Conservation (phyloP, 1,140 invertebrate species). For the Hycleus cichorii region DNA sequence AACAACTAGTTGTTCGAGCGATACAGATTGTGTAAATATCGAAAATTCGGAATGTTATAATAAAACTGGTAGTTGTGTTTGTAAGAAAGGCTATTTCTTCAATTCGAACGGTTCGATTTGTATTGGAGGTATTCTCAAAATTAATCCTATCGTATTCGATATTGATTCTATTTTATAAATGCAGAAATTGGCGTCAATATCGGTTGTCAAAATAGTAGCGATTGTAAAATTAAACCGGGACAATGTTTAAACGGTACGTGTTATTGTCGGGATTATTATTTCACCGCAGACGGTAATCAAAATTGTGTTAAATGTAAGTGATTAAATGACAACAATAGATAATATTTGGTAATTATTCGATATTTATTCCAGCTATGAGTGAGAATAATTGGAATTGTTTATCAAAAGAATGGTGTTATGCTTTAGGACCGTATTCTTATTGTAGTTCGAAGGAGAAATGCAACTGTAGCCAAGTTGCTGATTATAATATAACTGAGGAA, state of each 20-base stretch:
- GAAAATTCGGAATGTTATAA: conserved; percentile 2
- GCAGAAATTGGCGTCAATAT: conserved; percentile 1
- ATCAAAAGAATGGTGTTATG: conserved; percentile 8
- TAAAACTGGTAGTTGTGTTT: conserved; percentile 6
- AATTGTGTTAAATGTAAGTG: conserved; percentile 11
- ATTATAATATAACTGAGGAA: not conserved
- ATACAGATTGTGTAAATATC: not conserved
- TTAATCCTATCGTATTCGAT: too few species aligned
- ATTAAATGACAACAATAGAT: too few species aligned
- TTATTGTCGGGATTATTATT: conserved; percentile 10
- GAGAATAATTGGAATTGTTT: conserved; percentile 5
- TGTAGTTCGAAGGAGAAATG: not conserved
- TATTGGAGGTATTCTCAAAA: not conserved
- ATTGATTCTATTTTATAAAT: too few species aligned
- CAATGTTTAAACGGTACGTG: conserved; percentile 3
- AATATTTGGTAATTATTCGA: too few species aligned
- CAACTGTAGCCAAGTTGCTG: conserved; percentile 1
- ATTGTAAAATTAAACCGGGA: not conserved
- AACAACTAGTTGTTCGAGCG: not conserved
- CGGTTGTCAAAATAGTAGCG: not conserved
- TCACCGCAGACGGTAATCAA: not conserved
- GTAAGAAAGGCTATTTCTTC: conserved; percentile 1
- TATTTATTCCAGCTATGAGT: conserved; percentile 6
- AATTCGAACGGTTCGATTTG: not conserved
- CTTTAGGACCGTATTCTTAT: not conserved